phyloP scores from a whole-genome alignment of 1,140 invertebrate genomes.

The Drosophila kohkoa region DNA sequence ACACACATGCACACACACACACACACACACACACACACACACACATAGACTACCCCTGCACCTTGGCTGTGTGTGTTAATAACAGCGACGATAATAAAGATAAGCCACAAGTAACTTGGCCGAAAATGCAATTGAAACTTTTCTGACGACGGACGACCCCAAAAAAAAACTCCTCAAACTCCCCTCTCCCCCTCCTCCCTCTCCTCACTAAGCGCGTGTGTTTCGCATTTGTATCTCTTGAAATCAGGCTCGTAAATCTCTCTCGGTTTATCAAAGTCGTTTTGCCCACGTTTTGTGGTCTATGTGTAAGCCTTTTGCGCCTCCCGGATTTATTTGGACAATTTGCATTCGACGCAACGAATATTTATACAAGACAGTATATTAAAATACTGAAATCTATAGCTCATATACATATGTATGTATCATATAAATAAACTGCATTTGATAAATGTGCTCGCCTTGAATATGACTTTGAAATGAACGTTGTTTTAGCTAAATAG shows the following conservation, averaged over 20 bases:
- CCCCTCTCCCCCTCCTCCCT: not conserved
- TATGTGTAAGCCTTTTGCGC: conserved; percentile 60
- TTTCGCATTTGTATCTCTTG: conserved; percentile 63
- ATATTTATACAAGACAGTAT: too few relatives aligned
- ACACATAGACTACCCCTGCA: not conserved
- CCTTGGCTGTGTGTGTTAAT: conserved; percentile 41
- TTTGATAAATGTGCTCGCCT: too few relatives aligned
- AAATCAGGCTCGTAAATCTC: conserved; percentile 77
- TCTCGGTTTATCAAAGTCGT: conserved; percentile 63
- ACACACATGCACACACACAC: not conserved
- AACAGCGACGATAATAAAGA: conserved; percentile 77
- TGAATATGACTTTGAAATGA: too few relatives aligned
- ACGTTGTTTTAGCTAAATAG: too few relatives aligned
- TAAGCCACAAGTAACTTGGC: conserved; percentile 67
- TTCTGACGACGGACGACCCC: conserved; percentile 52
- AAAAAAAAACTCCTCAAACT: not conserved
- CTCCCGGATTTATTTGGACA: not conserved
- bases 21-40: too few relatives aligned
- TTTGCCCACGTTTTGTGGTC: conserved; percentile 55
- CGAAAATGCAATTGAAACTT: conserved; percentile 78
- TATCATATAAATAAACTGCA: too few relatives aligned
- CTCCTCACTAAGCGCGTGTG: not conserved
- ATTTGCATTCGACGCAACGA: not conserved
- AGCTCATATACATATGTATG: too few relatives aligned
- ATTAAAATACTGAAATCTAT: too few relatives aligned